Evolutionary conservation across 2,888 invertebrate species (phyloP).

Genomic region (Amphiduros pacificus): DNA sequence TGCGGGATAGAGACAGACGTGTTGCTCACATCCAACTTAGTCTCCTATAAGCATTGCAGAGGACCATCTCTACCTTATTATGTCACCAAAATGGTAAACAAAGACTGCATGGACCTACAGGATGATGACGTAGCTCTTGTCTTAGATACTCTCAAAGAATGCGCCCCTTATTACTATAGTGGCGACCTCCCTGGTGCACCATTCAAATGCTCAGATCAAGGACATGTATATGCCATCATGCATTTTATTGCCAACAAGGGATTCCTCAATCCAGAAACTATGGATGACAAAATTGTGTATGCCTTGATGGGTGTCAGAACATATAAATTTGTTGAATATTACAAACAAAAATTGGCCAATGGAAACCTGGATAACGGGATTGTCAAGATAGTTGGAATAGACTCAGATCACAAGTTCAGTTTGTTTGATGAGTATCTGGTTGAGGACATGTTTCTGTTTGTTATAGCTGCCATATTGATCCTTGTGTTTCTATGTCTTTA

Average conservation of each 20-base stretch:
- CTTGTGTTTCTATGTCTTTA: constrained; percentile 17
- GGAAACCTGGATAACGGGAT: neutral
- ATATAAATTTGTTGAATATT: too few species aligned
- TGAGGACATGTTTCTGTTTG: constrained; percentile 21
- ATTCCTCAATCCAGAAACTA: neutral
- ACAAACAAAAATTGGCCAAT: neutral
- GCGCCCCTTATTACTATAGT: too few species aligned
- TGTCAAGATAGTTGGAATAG: neutral
- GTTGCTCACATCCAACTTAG: too few species aligned
- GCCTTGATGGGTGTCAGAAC: too few species aligned
- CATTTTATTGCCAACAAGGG: neutral
- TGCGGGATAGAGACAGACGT: too few species aligned
- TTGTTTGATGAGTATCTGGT: constrained; percentile 5
- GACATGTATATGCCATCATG: neutral
- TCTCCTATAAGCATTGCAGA: too few species aligned
- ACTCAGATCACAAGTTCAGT: constrained; percentile 2
- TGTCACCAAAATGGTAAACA: too few species aligned
- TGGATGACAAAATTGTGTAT: neutral
- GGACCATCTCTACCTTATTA: too few species aligned
- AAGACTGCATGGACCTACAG: too few species aligned
- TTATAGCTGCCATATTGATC: constrained; percentile 21
- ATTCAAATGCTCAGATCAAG: neutral
- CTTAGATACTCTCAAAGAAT: too few species aligned
- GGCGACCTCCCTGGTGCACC: too few species aligned
- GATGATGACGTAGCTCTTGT: too few species aligned